Conservation (phyloP, 30 jellyfish, hydroid and myxozoan genomes). For the Cassiopea xamachana region DNA sequence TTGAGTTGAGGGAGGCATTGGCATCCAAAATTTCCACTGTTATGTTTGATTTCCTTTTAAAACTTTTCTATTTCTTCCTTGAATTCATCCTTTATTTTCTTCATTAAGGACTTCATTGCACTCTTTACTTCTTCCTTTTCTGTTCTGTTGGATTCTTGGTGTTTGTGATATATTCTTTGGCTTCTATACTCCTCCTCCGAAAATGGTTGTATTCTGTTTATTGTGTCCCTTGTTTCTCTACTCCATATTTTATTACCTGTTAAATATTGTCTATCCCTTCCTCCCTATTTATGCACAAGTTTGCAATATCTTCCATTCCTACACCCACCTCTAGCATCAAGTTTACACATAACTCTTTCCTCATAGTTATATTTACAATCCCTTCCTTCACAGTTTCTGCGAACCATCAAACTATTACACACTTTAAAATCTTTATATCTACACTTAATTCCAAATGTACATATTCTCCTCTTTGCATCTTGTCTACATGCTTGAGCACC, state of each 20-base stretch:
- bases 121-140: no score
- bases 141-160: no score
- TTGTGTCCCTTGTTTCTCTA: neutral
- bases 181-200: no score
- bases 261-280: conserved; percentile 1
- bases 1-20: no score
- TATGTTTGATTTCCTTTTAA: no score
- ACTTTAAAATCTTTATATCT: neutral
- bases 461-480: neutral
- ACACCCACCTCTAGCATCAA: conserved; percentile 17
- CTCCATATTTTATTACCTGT: conserved; percentile 8
- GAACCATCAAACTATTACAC: neutral
- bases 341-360: conserved; percentile 25
- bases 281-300: conserved; percentile 29
- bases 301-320: conserved; percentile 21
- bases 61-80: no score
- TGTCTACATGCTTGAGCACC: neutral
- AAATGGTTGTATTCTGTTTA: no score
- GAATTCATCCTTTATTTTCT: no score
- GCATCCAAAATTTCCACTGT: no score
- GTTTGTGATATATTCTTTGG: no score
- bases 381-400: conserved; percentile 14
- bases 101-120: no score
- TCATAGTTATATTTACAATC: conserved; percentile 28
- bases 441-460: neutral